Evolutionary conservation across 1,140 invertebrate species (phyloP).

Genomic region (Drosophila sucinea): DNA sequence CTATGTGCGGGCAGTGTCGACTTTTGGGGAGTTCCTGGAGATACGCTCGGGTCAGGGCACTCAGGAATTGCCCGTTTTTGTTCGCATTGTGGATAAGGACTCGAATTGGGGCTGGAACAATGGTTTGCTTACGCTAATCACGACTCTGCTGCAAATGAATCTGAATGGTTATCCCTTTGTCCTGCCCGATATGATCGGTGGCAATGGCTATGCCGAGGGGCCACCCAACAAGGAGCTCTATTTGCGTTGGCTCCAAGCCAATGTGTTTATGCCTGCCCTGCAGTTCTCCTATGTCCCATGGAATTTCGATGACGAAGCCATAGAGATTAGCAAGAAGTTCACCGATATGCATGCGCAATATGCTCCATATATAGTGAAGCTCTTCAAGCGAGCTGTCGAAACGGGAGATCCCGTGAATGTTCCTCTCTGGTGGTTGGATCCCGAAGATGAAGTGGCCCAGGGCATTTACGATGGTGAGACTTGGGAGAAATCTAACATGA

Average conservation of each 20-base stretch:
- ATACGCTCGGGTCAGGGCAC: constrained; percentile 87
- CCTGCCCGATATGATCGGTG: constrained; percentile 96
- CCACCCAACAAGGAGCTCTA: constrained; percentile 91
- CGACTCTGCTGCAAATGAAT: constrained; percentile 91
- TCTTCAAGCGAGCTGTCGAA: constrained; percentile 85
- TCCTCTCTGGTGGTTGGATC: constrained; percentile 95
- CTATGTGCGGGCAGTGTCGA: constrained; percentile 87
- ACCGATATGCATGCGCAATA: constrained; percentile 88
- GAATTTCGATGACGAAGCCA: constrained; percentile 90
- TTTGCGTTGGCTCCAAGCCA: constrained; percentile 94
- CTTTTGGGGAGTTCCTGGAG: constrained; percentile 89
- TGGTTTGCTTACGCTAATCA: constrained; percentile 91
- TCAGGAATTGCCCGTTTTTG: constrained; percentile 91
- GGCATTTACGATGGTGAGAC: constrained; percentile 87
- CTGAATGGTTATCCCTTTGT: constrained; percentile 93
- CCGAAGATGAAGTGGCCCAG: constrained; percentile 87
- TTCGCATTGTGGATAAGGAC: constrained; percentile 95
- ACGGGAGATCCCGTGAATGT: constrained; percentile 90
- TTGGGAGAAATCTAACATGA: constrained; percentile 1
- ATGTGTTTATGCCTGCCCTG: constrained; percentile 92
- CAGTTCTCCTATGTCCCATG: constrained; percentile 95
- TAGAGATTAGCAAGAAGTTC: constrained; percentile 87
- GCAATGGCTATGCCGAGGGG: constrained; percentile 89
- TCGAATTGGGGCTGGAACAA: constrained; percentile 91
- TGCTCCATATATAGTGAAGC: constrained; percentile 86